Evolutionary conservation across 2,113 vertebrate genomes (phyloP), one percentile per base, ranked within the genome.

Genomic region (Podarcis raffonei): DNA sequence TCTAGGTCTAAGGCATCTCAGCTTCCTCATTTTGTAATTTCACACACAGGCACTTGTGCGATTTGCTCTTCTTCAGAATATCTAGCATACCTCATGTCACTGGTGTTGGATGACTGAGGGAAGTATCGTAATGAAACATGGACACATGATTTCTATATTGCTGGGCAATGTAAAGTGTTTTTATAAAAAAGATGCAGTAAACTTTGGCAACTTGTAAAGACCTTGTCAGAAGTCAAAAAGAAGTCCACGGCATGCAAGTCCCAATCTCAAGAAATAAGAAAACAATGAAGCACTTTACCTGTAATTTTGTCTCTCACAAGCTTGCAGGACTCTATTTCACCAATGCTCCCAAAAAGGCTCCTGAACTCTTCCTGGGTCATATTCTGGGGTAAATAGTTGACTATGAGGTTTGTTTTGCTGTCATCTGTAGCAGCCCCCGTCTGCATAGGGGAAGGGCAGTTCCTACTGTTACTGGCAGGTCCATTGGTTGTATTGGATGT

Each of bases 381-480:
- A 95, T 99, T 99, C 97, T 99, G 99, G 94, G 99, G 99, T 97
- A 99, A 97, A 97, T 99, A 99, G 98, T 99, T 99, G 97, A 99
- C 99, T 89, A 99, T 99, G 97, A 99, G 99, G 98, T 99, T 99
- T 96, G 99, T 99, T 98, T 99, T 99, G 98, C 99, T 99, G 98
- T 99, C 99, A 92, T 99, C 99, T 81, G 98, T 99, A 96, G 98
- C 95, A 69, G 98, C 97, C 93, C 98, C 98, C 39, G 99, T 99
- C 98, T 99, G 99, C 99, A 99, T 99, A 94, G 99, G 99, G 87
- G 99, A 99, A 96, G 99, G 98, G 97, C 99, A 99, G 97, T 99
- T 99, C 93, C 98, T 98, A 96, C 97, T 99, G 98, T 99, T 99
- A 97, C 97, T 98, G 97, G 98, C 98, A 84, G 99, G 99, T 94